Evolutionary conservation across 2,888 invertebrate species (phyloP), one percentile per base, ranked within the genome.

Genomic region (Esperia sulphurella): DNA sequence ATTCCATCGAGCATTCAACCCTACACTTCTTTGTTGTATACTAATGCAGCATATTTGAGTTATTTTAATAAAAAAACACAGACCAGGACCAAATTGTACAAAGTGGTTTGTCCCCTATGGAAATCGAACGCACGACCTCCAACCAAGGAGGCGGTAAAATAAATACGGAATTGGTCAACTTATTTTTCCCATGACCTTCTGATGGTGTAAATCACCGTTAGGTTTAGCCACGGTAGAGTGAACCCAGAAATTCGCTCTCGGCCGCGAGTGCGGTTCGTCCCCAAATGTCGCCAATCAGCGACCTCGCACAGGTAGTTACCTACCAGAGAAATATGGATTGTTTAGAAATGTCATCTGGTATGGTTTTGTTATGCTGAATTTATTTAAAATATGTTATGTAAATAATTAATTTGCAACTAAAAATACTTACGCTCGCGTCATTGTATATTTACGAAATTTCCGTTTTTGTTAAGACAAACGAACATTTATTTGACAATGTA

Each of bases 161-260:
- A 50, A 53, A 50, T 44, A 48, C 41, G 48, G 13, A 37, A 37
- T 37, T 37, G 12, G 12, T 6, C 2, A 13, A 51, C 48, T 49
- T 47, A n/a, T 50, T 47, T 40, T 44, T 50, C 51, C 49, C 41
- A 47, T 50, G 60, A 57, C 53, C 58, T 37, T 3, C 37, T n/a
- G 9, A 21, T 39, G 39, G 7, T 21, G 28, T 41, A 28, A n/a
- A 10, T 28, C 41, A 10, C 28, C 41, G 41, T 41, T 41, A 21
- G 41, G 7, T 41, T 4, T 21, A 10, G 41, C 13, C 53, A 68
- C 59, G 63, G 57, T 56, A 52, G 55, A 58, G 49, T 61, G 61
- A 57, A 51, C 58, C 55, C 55, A 43, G 57, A 60, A 61, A 58
- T 56, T 61, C 51, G 42, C 54, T 57, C 61, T 61, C 52, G 59